Base-by-base conservation (phyloP, 2,797 vertebrate species). In the Sparus aurata region DNA sequence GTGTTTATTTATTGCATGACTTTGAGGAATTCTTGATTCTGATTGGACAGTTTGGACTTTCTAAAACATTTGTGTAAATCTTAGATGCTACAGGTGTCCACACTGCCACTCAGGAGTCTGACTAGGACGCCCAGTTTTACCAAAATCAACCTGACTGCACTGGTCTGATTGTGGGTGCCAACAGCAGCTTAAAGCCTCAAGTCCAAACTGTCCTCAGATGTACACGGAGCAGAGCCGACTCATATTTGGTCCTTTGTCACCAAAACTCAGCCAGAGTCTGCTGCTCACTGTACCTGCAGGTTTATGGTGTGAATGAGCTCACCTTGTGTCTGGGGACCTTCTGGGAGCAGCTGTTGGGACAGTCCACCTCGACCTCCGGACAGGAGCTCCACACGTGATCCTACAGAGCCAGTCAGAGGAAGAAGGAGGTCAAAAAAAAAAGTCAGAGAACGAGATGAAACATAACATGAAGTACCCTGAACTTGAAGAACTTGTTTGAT, bases 271-370 rank as follows among this genome's bases (percentile, higher is more conserved):
- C 13, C 38, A 43, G 11, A 52, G 34, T 20, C 1, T 1, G 1
- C 47, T n/a, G 12, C 18, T 5, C 13, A 0, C 22, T 69, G 22
- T 10, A 3, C 18, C 18, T 54, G 4, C 3, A 27, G 7, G 53
- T 30, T 7, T 9, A 12, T 43, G 46, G 17, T 17, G 23, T 17
- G 95, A 94, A 64, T 43, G 45, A 55, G 17, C 89, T 78, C 92
- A 98, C 97, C 96, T 96, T 92, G 61, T 94, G 94, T 90, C 96
- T 96, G 81, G 93, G 93, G 83, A 97, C 88, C 76, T 89, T 93
- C 82, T 95, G 88, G 43, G 85, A 89, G 90, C 97, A 98, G 82
- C 95, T 95, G 83, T 96, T 93, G 55, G 95, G 95, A 89, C 97
- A 98, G 78, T 91, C 89, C 75, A 97, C 90, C 20, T 96, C 95